Evolutionary conservation across 2,888 invertebrate genomes (phyloP).

Genomic region (Spilosoma lubricipeda): DNA sequence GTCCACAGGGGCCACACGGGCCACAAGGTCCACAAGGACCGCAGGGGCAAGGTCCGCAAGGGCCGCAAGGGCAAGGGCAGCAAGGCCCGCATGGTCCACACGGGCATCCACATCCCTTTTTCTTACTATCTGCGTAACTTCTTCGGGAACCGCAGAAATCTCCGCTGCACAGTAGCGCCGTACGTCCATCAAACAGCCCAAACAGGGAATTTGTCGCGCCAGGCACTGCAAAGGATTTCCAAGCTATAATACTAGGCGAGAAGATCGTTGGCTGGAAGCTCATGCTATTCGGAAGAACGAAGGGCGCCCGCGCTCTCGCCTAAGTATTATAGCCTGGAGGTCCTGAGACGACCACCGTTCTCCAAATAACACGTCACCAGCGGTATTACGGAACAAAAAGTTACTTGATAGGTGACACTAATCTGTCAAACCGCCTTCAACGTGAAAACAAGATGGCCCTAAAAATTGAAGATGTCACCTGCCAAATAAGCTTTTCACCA

Average conservation of each 20-base stretch:
- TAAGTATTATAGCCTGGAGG: slow-evolving; percentile 78
- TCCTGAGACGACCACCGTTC: slow-evolving; percentile 75
- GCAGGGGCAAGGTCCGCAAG: neutral
- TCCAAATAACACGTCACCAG: slow-evolving; percentile 77
- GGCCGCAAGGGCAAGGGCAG: slow-evolving; percentile 31
- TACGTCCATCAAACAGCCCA: slow-evolving; percentile 45
- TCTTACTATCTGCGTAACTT: slow-evolving; percentile 61
- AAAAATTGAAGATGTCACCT: neutral
- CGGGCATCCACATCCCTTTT: slow-evolving; percentile 57
- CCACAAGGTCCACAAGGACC: slow-evolving; percentile 49
- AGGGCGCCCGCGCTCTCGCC: slow-evolving; percentile 64
- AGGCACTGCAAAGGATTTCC: slow-evolving; percentile 78
- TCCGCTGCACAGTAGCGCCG: slow-evolving; percentile 60
- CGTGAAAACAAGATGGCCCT: neutral
- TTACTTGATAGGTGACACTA: slow-evolving; percentile 12
- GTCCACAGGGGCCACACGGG: slow-evolving; percentile 37
- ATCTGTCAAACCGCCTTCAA: slow-evolving; percentile 3
- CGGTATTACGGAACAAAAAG: slow-evolving; percentile 24
- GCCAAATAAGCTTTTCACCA: neutral
- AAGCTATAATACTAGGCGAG: slow-evolving; percentile 77
- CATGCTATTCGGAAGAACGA: slow-evolving; percentile 78
- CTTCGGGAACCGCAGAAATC: slow-evolving; percentile 55
- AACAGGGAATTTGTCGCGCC: slow-evolving; percentile 43
- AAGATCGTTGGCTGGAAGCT: slow-evolving; percentile 63
- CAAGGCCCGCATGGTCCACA: slow-evolving; percentile 19